A percentile compares a stretch with the other conserved stretches of the same genome.
phyloP scores from a whole-genome alignment of 2,797 vertebrate genomes.

The Holocentrus rufus region DNA sequence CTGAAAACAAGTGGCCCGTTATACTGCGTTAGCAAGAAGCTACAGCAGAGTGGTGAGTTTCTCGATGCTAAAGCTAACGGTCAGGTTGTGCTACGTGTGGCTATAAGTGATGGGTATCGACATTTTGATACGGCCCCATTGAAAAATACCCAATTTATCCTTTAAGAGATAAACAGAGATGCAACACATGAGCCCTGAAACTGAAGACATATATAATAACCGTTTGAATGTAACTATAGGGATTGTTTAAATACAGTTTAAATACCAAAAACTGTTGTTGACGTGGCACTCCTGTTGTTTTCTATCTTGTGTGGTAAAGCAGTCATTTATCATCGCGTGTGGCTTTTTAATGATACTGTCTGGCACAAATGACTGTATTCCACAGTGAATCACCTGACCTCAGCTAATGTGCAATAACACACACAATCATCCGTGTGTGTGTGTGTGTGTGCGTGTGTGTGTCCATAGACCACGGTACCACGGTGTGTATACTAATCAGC shows the following conservation, averaged over 20 bases:
- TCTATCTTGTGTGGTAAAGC: constrained; percentile 27
- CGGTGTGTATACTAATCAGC: constrained; percentile 53
- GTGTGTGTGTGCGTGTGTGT: constrained; percentile 45
- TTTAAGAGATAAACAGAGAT: neutral
- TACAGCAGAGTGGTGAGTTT: no score
- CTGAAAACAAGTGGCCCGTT: no score
- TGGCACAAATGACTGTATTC: constrained; percentile 52
- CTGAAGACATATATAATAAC: neutral
- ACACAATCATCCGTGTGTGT: constrained; percentile 14
- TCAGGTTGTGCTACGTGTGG: no score
- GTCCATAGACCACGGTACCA: constrained; percentile 39
- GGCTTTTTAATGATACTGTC: constrained; percentile 67
- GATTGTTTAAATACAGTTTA: constrained; percentile 2
- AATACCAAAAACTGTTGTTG: constrained; percentile 20
- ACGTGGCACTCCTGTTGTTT: constrained; percentile 33
- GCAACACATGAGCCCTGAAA: neutral
- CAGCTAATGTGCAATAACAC: constrained; percentile 48
- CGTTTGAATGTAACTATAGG: constrained; percentile 2
- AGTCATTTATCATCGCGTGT: constrained; percentile 45
- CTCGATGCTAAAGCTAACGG: no score
- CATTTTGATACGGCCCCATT: no score
- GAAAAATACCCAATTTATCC: no score
- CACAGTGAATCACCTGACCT: constrained; percentile 61
- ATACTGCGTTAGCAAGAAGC: no score
- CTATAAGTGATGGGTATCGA: no score